These are phyloP conservation scores for Poecilia gillii DNA, from an alignment of 2,797 vertebrate species.

Conservation along the genomic window DNA sequence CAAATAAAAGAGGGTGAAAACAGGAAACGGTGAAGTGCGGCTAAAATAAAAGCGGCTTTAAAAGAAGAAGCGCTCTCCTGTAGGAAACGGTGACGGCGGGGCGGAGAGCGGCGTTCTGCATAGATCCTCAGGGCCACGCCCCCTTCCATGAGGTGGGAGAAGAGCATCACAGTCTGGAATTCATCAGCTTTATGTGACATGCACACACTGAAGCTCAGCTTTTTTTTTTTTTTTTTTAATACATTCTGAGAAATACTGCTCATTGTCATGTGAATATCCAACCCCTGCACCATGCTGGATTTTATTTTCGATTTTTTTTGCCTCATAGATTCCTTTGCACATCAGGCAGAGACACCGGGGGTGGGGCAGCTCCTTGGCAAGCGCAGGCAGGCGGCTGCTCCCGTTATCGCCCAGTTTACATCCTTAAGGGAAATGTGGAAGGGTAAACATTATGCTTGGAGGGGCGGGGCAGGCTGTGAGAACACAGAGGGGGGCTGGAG, in stretches of 20 bases:
- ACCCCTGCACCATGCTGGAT: background rate
- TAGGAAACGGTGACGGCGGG: background rate
- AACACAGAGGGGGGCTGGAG: background rate
- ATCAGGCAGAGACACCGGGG: background rate
- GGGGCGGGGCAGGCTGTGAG: background rate
- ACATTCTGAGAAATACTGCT: slow-evolving; percentile 60
- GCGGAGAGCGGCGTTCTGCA: slow-evolving; percentile 42
- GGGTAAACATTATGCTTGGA: background rate
- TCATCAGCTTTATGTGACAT: slow-evolving; percentile 35
- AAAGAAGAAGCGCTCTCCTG: background rate
- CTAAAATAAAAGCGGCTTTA: background rate
- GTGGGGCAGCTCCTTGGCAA: slow-evolving; percentile 5
- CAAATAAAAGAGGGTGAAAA: background rate
- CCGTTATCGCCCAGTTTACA: background rate
- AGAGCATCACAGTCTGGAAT: slow-evolving; percentile 38
- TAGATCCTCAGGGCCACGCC: slow-evolving; percentile 33
- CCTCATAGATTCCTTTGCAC: background rate
- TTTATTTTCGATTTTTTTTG: background rate
- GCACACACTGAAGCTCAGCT: slow-evolving; percentile 20
- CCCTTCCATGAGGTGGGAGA: background rate
- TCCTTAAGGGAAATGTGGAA: background rate
- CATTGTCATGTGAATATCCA: slow-evolving; percentile 10
- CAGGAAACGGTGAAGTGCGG: background rate
- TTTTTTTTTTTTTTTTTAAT: slow-evolving; percentile 1
- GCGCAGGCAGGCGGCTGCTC: background rate